These are phyloP conservation scores for Dermochelys coriacea DNA, from an alignment of 2,797 vertebrate genomes.

Conservation along the genomic window DNA sequence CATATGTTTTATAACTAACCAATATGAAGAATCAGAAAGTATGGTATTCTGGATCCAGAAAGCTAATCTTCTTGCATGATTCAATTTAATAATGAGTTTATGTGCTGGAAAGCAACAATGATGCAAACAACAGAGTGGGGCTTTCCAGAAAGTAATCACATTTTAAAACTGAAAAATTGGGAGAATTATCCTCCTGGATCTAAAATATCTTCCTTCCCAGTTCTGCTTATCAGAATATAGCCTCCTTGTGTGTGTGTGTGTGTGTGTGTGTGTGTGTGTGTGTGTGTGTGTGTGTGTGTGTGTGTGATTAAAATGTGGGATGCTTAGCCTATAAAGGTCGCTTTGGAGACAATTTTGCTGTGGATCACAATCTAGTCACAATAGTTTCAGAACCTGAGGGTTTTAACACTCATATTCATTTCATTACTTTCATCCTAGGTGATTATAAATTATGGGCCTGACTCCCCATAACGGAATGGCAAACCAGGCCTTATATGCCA, in stretches of 20 bases:
- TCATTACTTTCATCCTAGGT: not conserved
- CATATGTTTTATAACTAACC: conserved; percentile 67
- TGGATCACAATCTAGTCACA: not conserved
- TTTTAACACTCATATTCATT: not conserved
- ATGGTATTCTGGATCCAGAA: conserved; percentile 51
- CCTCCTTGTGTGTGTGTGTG: no score
- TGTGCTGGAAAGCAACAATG: conserved; percentile 10
- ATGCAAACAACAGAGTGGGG: not conserved
- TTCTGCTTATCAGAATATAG: not conserved
- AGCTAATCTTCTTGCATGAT: conserved; percentile 36
- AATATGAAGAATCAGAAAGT: conserved; percentile 43
- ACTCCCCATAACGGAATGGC: not conserved
- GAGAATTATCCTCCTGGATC: not conserved
- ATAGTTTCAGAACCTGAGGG: not conserved
- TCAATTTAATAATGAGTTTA: conserved; percentile 58
- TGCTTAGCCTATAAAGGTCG: not conserved
- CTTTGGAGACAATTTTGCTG: not conserved
- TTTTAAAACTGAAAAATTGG: not conserved
- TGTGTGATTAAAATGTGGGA: not conserved
- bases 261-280: no score
- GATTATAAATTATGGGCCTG: not conserved
- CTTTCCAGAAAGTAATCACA: conserved; percentile 22
- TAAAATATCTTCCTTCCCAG: not conserved
- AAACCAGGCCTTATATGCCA: not conserved
- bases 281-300: no score